Evolutionary conservation across 1,140 invertebrate species (phyloP), one percentile per base, ranked within the genome.

Genomic region (Maniola jurtina): DNA sequence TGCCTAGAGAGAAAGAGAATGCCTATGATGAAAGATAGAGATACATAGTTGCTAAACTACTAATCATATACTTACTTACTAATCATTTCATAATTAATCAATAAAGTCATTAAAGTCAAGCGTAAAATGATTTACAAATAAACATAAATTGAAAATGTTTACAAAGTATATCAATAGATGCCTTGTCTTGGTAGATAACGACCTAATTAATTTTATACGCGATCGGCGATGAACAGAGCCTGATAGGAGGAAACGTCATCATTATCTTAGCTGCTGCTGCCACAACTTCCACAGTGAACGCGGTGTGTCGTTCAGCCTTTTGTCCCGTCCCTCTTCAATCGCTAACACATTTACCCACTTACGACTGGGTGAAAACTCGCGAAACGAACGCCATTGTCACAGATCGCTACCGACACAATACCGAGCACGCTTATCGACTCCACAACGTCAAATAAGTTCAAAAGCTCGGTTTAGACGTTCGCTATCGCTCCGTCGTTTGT

Each of bases 331-430:
- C 83, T 73, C 81, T 80, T 88, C 86, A 84, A 91, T 91, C 90
- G 88, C 86, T 91, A 91, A 86, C 87, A 88, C 84, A 88, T 88
- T 88, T 83, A 90, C 86, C 84, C 76, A 88, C 83, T 90, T 86
- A 82, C 79, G 71, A 79, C 72, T 84, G 75, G 79, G 81, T 84
- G 85, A 90, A 90, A 90, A 90, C 84, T 90, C 86, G 80, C 81
- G 78, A 88, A 88, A 88, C 80, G 83, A 83, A 87, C 76, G 45
- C 75, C 68, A 83, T 88, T 88, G 86, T 87, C 16, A 69, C 55
- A 61, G 64, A 75, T 65, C 72, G 77, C 71, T 65, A 62, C 64
- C 61, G 69, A 54, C 71, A 84, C 84, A 86, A 80, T 83, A 70
- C 68, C 69, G 60, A 69, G 73, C 57, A 67, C 76, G 86, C 81